Conservation (phyloP, 2,888 invertebrate species). For the Anodontia alba region DNA sequence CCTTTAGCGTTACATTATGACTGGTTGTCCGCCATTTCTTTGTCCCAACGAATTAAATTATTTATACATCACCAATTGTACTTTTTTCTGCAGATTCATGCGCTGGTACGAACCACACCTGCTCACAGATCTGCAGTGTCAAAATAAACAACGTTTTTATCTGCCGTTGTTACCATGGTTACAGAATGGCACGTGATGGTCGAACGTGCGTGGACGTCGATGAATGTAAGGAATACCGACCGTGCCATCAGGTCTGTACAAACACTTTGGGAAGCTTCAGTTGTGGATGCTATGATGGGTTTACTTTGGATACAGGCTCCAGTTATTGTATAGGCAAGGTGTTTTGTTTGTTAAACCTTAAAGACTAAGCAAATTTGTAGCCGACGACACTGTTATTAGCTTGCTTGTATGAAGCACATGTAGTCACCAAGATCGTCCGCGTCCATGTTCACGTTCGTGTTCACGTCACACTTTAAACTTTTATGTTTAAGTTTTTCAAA, state of each 20-base stretch:
- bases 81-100: background rate
- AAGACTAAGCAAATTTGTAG: too few species aligned
- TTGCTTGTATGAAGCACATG: too few species aligned
- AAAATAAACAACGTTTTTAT: background rate
- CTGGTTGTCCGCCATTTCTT: too few species aligned
- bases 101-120: background rate
- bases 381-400: too few species aligned
- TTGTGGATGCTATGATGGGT: conserved; percentile 8
- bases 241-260: conserved; percentile 5
- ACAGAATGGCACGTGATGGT: conserved; percentile 10
- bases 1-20: too few species aligned
- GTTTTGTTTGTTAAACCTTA: too few species aligned
- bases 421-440: too few species aligned
- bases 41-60: too few species aligned
- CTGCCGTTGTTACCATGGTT: conserved; percentile 15
- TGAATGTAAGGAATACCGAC: conserved; percentile 11
- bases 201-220: conserved; percentile 7
- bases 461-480: too few species aligned
- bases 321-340: background rate
- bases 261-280: conserved; percentile 6
- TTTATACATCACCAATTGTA: too few species aligned
- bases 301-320: background rate
- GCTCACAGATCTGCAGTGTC: background rate
- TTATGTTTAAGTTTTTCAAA: too few species aligned
- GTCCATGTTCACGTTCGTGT: too few species aligned